phyloP scores from a whole-genome alignment of 1,140 invertebrate species.

The Lethocerus indicus region DNA sequence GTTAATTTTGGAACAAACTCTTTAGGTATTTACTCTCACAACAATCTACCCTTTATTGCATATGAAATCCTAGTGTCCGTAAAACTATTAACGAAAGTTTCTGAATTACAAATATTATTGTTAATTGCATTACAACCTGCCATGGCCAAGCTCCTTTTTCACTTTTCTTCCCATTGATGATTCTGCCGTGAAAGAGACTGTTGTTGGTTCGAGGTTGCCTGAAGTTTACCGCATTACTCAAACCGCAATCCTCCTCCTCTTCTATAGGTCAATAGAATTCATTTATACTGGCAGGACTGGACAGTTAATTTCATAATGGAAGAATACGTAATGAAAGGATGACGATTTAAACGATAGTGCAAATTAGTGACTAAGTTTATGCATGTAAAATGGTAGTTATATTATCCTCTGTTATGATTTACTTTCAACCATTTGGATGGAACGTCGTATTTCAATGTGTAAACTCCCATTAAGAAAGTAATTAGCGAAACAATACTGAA shows the following conservation, averaged over 20 bases:
- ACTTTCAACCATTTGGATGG: no score
- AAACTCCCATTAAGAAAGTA: no score
- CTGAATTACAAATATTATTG: background rate
- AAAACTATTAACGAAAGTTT: background rate
- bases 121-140: constrained; percentile 36
- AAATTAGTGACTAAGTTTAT: no score
- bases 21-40: background rate
- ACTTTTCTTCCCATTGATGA: constrained; percentile 53
- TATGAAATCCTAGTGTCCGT: background rate
- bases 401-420: no score
- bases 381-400: no score
- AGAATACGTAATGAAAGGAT: no score
- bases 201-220: background rate
- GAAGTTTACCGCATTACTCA: background rate
- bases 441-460: no score
- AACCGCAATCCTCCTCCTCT: background rate
- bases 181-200: constrained; percentile 11
- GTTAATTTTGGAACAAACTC: background rate
- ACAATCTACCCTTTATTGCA: background rate
- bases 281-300: no score
- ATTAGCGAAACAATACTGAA: no score
- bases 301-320: no score
- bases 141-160: constrained; percentile 67
- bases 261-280: no score
- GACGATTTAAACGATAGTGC: no score